phyloP scores from a whole-genome alignment of 1,140 invertebrate genomes.

The Drosophila setifemur region DNA sequence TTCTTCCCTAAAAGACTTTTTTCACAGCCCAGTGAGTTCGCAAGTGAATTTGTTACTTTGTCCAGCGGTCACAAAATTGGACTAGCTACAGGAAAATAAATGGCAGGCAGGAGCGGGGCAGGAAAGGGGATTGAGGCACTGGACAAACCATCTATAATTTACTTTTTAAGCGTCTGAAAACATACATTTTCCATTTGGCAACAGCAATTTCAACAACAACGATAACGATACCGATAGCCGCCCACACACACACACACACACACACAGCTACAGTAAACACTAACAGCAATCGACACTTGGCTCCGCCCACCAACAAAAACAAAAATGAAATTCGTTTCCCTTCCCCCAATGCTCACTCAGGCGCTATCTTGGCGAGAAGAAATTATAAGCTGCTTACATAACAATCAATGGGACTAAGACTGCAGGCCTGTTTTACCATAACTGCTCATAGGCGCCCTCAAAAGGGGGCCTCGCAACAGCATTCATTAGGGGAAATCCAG shows the following conservation, averaged over 20 bases:
- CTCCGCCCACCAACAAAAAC: slow-evolving; percentile 42
- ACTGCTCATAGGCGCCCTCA: slow-evolving; percentile 2
- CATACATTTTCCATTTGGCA: slow-evolving; percentile 64
- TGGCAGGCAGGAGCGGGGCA: not conserved
- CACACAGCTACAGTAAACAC: not conserved
- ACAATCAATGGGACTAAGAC: slow-evolving; percentile 45
- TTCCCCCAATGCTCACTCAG: not conserved
- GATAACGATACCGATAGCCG: slow-evolving; percentile 40
- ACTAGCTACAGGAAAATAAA: slow-evolving; percentile 1
- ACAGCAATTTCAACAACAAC: slow-evolving; percentile 29
- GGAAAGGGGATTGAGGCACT: not conserved
- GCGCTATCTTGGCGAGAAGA: slow-evolving; percentile 28
- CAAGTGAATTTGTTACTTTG: slow-evolving; percentile 16
- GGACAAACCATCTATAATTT: slow-evolving; percentile 48
- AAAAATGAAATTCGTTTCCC: slow-evolving; percentile 34
- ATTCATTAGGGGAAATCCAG: no score
- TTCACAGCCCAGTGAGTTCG: slow-evolving; percentile 3
- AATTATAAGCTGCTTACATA: slow-evolving; percentile 63
- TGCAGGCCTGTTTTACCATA: slow-evolving; percentile 26
- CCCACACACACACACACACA: slow-evolving; percentile 9
- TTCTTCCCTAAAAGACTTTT: not conserved
- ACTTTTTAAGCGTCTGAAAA: slow-evolving; percentile 51
- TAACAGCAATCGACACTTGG: slow-evolving; percentile 39
- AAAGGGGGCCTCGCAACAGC: slow-evolving; percentile 1
- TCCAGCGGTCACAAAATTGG: slow-evolving; percentile 1